phyloP scores from a whole-genome alignment of 2,113 vertebrate species.

The Rhinolophus ferrumequinum region DNA sequence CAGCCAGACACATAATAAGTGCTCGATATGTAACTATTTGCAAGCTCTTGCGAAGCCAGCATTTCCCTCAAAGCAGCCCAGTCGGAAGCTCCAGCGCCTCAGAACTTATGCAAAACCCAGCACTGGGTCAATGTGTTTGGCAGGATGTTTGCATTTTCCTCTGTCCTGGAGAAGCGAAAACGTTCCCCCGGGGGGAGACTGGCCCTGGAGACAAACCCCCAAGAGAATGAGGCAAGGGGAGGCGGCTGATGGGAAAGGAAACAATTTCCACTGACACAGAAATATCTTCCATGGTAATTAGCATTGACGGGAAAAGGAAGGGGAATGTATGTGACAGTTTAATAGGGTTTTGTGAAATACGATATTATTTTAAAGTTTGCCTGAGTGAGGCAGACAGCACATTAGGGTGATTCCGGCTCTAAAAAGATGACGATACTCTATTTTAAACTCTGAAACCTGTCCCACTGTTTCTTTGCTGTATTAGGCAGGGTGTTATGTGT shows the following conservation, averaged over 20 bases:
- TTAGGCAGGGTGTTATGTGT: neutral
- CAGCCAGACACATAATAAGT: neutral
- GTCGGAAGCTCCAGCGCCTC: neutral
- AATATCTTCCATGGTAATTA: slow-evolving; percentile 82
- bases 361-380: slow-evolving; percentile 83
- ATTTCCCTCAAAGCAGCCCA: neutral
- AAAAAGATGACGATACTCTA: slow-evolving; percentile 66
- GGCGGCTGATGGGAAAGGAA: slow-evolving; percentile 66
- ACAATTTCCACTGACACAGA: slow-evolving; percentile 81
- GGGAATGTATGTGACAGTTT: slow-evolving; percentile 87
- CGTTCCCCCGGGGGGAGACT: neutral
- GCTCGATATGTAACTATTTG: neutral
- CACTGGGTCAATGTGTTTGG: rapidly evolving
- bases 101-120: neutral
- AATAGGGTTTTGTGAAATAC: slow-evolving; percentile 84
- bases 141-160: neutral
- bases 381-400: slow-evolving; percentile 82
- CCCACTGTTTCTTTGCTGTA: slow-evolving; percentile 44
- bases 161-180: neutral
- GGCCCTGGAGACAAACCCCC: slow-evolving; percentile 53
- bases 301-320: slow-evolving; percentile 81
- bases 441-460: slow-evolving; percentile 54
- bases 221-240: slow-evolving; percentile 72
- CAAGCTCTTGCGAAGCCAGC: neutral
- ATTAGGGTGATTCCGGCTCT: slow-evolving; percentile 79